Base-by-base conservation (phyloP, 2,888 invertebrate genomes). In the Empis livida region DNA sequence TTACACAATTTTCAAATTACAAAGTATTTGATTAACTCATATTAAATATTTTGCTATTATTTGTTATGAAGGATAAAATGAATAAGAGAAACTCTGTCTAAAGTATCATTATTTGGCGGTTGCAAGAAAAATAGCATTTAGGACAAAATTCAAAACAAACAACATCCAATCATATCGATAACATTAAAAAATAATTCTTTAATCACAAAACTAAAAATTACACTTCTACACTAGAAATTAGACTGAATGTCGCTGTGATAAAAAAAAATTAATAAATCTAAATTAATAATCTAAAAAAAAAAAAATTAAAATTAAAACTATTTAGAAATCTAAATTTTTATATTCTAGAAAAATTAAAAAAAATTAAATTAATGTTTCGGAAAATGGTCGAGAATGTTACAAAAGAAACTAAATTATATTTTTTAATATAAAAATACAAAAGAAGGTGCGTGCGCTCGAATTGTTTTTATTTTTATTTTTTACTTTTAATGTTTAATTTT, bases 211-310 rank as follows among this genome's bases (percentile, higher is more conserved):
- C 43, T 27, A 27, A 51, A 35, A 48, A 47, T 50, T 51, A 53
- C 48, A 49, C 9, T 32, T 51, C 51, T 50, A 52, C 49, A 51
- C 47, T 46, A 41, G 14, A 23, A 41, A 20, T 41, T 41, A 41
- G 49, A 49, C 49, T 49, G 49, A 49, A 48, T 43, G 49, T 49
- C 49, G 43, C 49, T 49, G 49, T 49, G 49, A 49, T 49, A 44
- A n/a, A 44, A 44, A 44, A 23, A 20, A 37, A 15, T 20, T 15
- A 30, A 30, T 31, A 16, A 38, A 39, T 30, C n/a, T 27, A 49
- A 49, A 43, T 41, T 43, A 45, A 45, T 45, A 43, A 49, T 43
- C 35, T 30, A 43, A 43, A 45, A 45, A 49, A 46, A 14, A 43
- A 40, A 42, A 35, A n/a, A 42, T 32, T 15, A 15, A 27, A 38